Conservation (phyloP, 2,797 vertebrate species). For the Lutjanus argentimaculatus region DNA sequence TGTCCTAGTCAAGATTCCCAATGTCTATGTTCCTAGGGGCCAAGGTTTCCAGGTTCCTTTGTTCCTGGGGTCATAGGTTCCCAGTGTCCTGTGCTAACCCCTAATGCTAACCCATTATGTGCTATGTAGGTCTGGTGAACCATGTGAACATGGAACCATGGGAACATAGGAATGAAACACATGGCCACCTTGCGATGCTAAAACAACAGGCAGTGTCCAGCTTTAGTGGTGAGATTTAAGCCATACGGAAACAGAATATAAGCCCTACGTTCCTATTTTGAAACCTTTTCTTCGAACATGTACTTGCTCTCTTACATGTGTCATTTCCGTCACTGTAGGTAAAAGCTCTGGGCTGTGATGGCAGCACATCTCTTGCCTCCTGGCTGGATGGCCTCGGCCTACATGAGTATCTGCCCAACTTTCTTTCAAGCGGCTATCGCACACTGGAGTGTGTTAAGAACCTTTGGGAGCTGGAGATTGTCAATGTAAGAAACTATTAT, state of each 20-base stretch:
- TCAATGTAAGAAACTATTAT: slow-evolving; percentile 89
- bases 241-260: background rate
- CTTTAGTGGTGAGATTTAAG: background rate
- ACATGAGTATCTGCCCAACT: slow-evolving; percentile 96
- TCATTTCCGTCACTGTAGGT: slow-evolving; percentile 81
- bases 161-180: background rate
- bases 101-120: too few species aligned
- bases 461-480: slow-evolving; percentile 98
- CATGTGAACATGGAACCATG: too few species aligned
- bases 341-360: slow-evolving; percentile 94
- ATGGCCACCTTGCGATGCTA: background rate
- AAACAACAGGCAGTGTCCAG: background rate
- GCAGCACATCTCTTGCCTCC: slow-evolving; percentile 91
- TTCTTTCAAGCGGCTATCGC: slow-evolving; percentile 96
- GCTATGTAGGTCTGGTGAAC: too few species aligned
- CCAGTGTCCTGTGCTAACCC: too few species aligned
- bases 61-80: too few species aligned
- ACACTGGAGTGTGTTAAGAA: slow-evolving; percentile 97
- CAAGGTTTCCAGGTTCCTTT: too few species aligned
- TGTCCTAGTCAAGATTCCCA: too few species aligned
- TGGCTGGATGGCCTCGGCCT: slow-evolving; percentile 96
- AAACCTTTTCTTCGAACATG: background rate
- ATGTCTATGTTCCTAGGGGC: too few species aligned
- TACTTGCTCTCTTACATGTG: background rate
- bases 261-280: background rate